phyloP scores from a whole-genome alignment of 53 echinoderm and acorn worm species.

The Holothuria leucospilota region DNA sequence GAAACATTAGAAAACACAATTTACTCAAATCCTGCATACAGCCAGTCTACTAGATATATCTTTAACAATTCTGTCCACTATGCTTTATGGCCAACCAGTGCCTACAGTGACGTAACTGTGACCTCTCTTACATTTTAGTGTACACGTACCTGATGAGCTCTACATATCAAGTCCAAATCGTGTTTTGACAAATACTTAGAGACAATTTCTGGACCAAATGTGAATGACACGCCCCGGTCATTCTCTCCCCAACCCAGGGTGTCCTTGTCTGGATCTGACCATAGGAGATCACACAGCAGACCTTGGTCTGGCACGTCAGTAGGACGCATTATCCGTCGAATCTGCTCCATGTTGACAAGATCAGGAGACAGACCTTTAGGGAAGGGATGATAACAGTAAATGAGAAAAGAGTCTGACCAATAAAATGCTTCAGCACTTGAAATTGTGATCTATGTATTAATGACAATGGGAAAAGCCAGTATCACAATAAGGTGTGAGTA shows the following conservation, averaged over 20 bases:
- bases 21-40: no score
- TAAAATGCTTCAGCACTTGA: no score
- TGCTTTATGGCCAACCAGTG: no score
- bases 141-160: constrained; percentile 92
- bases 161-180: constrained; percentile 99
- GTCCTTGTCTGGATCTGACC: constrained; percentile 99
- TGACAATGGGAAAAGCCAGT: no score
- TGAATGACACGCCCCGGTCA: constrained; percentile 98
- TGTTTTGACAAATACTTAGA: constrained; percentile 94
- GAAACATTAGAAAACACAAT: no score
- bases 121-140: background rate
- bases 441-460: no score
- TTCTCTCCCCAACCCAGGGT: constrained; percentile 97
- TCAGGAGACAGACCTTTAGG: constrained; percentile 94
- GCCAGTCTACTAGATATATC: no score
- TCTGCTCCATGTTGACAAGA: constrained; percentile 98
- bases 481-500: no score
- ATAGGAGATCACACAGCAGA: constrained; percentile 95
- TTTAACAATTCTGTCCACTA: no score
- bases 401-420: no score
- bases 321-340: constrained; percentile 97
- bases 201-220: constrained; percentile 95
- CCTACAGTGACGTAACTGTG: no score
- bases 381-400: background rate
- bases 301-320: constrained; percentile 99